Evolutionary conservation across 2,797 vertebrate genomes (phyloP).

Genomic region (Cynodonichthys magdalenae): DNA sequence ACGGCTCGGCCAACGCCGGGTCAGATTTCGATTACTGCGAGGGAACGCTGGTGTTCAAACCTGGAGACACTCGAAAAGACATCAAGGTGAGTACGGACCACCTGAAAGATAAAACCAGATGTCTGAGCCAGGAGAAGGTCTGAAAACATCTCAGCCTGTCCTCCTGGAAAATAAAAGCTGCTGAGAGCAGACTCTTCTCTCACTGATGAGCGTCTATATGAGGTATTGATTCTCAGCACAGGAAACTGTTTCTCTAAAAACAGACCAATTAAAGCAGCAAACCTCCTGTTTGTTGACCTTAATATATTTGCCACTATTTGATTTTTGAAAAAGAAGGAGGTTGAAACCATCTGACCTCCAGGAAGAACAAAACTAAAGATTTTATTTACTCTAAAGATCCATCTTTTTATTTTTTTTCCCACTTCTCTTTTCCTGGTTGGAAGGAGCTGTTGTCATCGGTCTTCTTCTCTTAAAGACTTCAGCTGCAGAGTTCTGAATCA

Average conservation of each 20-base stretch:
- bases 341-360: no score
- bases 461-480: no score
- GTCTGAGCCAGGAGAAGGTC: background rate
- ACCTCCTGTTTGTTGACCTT: background rate
- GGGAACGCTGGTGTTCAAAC: conserved; percentile 94
- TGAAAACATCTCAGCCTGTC: no score
- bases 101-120: background rate
- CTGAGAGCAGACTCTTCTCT: no score
- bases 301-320: background rate
- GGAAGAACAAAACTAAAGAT: no score
- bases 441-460: no score
- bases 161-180: no score
- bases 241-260: background rate
- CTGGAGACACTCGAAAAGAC: conserved; percentile 90
- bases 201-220: background rate
- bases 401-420: no score
- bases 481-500: no score
- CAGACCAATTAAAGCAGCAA: background rate
- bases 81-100: conserved; percentile 79
- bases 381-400: background rate
- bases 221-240: background rate
- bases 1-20: conserved; percentile 91
- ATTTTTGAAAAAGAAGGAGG: no score
- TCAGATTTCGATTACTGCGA: conserved; percentile 90
- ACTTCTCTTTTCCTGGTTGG: no score